phyloP scores from a whole-genome alignment of 2,113 vertebrate species.

The Aldabrachelys gigantea region DNA sequence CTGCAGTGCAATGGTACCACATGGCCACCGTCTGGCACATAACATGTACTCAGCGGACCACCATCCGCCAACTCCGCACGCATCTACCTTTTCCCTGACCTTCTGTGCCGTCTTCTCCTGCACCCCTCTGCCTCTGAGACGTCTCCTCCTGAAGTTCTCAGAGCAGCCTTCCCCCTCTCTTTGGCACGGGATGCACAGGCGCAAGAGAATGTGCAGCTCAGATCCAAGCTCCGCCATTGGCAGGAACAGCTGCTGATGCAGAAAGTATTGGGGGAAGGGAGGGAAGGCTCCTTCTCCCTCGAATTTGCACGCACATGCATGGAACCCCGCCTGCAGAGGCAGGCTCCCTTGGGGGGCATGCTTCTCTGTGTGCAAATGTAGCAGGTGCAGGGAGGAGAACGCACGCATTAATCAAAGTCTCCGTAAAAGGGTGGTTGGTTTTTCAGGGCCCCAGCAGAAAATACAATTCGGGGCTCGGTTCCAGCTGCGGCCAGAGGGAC shows the following conservation, averaged over 20 bases:
- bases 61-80: not conserved
- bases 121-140: not conserved
- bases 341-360: not conserved
- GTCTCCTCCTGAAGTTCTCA: not conserved
- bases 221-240: not conserved
- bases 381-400: constrained; percentile 35
- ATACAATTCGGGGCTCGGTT: constrained; percentile 49
- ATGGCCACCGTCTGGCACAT: no score
- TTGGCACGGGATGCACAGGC: not conserved
- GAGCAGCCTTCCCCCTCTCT: not conserved
- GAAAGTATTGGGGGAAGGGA: not conserved
- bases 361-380: not conserved
- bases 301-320: not conserved
- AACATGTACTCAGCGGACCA: not conserved
- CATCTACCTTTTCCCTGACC: not conserved
- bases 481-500: constrained; percentile 33
- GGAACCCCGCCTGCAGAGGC: not conserved
- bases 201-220: not conserved
- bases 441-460: constrained; percentile 27
- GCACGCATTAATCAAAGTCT: not conserved
- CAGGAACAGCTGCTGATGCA: accelerated
- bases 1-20: not conserved
- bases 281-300: not conserved
- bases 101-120: not conserved
- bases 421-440: not conserved